Conservation (phyloP, 2,888 invertebrate species). For the Lacanobia wlatinum region DNA sequence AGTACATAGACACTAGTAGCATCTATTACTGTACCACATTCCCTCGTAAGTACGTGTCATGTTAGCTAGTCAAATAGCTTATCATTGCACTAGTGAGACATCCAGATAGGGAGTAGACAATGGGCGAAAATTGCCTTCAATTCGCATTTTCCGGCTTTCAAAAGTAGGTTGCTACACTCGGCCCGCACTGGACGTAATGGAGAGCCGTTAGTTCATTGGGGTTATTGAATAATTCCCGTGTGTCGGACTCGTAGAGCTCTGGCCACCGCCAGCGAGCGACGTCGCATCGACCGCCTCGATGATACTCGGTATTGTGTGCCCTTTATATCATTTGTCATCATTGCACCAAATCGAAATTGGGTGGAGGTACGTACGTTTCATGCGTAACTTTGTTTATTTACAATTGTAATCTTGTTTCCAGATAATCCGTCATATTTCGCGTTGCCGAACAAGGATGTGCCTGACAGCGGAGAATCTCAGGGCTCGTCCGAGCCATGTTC, state of each 20-base stretch:
- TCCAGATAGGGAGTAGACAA: constrained; percentile 79
- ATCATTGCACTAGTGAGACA: constrained; percentile 64
- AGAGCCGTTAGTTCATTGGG: constrained; percentile 89
- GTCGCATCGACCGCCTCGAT: constrained; percentile 63
- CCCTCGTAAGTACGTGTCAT: constrained; percentile 28
- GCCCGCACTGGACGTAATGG: constrained; percentile 85
- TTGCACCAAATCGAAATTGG: constrained; percentile 5
- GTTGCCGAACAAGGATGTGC: constrained; percentile 89
- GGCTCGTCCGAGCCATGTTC: constrained; percentile 91
- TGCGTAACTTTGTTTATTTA: constrained; percentile 21
- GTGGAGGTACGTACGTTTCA: not conserved
- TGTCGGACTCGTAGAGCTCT: constrained; percentile 73
- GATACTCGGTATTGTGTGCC: constrained; percentile 74
- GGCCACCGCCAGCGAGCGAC: constrained; percentile 70
- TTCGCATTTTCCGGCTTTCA: constrained; percentile 89
- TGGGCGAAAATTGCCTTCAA: constrained; percentile 88
- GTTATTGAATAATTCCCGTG: constrained; percentile 89
- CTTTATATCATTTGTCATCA: constrained; percentile 43
- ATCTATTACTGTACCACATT: constrained; percentile 31
- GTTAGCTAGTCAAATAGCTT: constrained; percentile 52
- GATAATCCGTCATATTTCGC: constrained; percentile 95
- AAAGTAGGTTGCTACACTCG: constrained; percentile 87
- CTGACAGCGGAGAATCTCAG: constrained; percentile 77
- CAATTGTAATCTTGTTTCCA: constrained; percentile 83
- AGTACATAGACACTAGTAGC: constrained; percentile 7